Base-by-base conservation (phyloP, 2,888 invertebrate species). In the Drosophila anomalata region DNA sequence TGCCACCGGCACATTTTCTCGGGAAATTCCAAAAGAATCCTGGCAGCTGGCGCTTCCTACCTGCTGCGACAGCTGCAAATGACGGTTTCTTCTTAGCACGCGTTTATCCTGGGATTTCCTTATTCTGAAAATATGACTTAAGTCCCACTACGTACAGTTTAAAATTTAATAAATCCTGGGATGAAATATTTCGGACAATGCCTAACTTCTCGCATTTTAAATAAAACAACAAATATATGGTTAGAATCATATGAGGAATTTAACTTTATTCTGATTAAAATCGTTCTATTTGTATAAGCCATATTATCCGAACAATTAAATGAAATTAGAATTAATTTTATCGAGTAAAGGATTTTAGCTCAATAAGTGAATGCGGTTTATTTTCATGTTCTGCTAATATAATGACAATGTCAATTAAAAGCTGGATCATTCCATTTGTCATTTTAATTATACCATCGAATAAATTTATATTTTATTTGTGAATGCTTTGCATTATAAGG, bases 51-150 rank as follows among this genome's bases (percentile, higher is more conserved):
- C 39, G 39, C 36, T n/a, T 24, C n/a, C 79, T 85, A 87, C 83
- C 87, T 80, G 83, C 65, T 61, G 44, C 0, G 58, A 57, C 88
- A 87, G 79, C 81, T 82, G 86, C 88, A 79, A 76, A 66, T 65
- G 60, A 24, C 53, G 51, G 36, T 68, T 62, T 46, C 14, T 31
- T 14, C 8, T 47, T 14, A 53, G 58, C 82, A 87, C 87, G 72
- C 75, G 81, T 81, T 81, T 84, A 76, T 59, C 12, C 72, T 55
- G 59, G 68, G 61, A 47, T 57, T 67, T 51, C 47, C 50, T 20
- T 20, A 42, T 20, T 20, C 14, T 20, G 1, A 20, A 42, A 42
- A 36, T 29, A 29, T 9, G 3, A 29, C 2, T n/a, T 33, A 11
- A 3, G 2, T 36, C n/a, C 36, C 12, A 12, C 12, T 12, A 33